Conservation (phyloP, 2,113 vertebrate species). For the Accipiter cooperii region DNA sequence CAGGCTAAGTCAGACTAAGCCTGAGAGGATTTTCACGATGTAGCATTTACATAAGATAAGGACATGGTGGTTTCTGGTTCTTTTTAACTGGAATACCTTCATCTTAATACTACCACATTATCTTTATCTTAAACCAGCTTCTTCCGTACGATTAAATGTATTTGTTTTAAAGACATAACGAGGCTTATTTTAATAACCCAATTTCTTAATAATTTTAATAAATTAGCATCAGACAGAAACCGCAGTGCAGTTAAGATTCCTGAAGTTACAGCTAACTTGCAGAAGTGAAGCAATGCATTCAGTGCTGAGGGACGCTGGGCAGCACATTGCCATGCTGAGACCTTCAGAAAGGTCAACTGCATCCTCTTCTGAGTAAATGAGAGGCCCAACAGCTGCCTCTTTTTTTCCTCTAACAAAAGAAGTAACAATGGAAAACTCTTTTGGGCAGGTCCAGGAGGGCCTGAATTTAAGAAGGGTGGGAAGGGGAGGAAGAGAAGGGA, state of each 20-base stretch:
- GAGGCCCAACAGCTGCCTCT: background rate
- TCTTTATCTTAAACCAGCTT: constrained; percentile 15
- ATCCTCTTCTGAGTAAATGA: background rate
- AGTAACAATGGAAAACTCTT: background rate
- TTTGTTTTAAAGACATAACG: background rate
- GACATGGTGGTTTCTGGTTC: constrained; percentile 15
- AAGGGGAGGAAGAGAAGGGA: background rate
- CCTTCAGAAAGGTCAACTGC: background rate
- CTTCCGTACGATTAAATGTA: background rate
- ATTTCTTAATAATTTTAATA: background rate
- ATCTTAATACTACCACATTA: background rate
- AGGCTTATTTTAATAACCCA: background rate
- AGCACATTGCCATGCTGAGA: background rate
- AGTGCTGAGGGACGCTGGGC: background rate
- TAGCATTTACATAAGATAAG: constrained; percentile 52
- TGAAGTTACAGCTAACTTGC: background rate
- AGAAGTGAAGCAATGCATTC: background rate
- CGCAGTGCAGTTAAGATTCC: background rate
- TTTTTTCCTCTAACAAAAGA: background rate
- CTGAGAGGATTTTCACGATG: constrained; percentile 58
- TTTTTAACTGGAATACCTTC: constrained; percentile 53
- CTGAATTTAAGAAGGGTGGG: background rate
- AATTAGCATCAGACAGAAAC: background rate
- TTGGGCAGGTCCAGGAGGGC: background rate
- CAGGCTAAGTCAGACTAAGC: constrained; percentile 46